These are phyloP conservation scores for Dryobates pubescens DNA, from an alignment of 2,797 vertebrate species.

Conservation along the genomic window DNA sequence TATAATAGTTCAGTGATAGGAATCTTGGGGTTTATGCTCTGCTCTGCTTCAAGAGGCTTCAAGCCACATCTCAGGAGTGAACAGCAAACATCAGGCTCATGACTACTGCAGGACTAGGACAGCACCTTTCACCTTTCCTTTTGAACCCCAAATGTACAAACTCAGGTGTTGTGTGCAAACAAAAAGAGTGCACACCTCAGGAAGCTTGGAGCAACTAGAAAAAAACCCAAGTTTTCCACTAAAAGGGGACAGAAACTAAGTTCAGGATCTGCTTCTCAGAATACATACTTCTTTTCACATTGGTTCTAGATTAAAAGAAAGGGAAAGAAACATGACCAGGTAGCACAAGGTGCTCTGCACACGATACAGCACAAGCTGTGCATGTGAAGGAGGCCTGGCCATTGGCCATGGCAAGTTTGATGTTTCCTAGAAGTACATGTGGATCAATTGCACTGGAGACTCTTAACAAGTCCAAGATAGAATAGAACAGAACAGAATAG, in stretches of 20 bases:
- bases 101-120: background rate
- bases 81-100: background rate
- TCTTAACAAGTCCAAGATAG: background rate
- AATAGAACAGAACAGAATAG: too few relatives aligned
- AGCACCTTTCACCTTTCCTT: background rate
- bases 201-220: background rate
- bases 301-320: background rate
- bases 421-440: background rate
- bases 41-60: background rate
- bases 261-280: background rate
- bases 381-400: background rate
- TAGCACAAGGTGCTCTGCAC: background rate
- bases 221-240: background rate
- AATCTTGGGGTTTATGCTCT: background rate
- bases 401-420: background rate
- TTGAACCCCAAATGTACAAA: background rate
- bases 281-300: background rate
- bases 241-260: background rate
- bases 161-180: too few relatives aligned
- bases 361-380: rapidly evolving
- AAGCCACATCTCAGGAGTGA: background rate
- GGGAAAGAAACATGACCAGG: background rate
- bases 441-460: rapidly evolving
- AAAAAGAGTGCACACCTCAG: background rate
- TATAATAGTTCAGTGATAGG: background rate